Base-by-base conservation (phyloP, 30 jellyfish, hydroid and myxozoan species). In the Hydractinia echinata region DNA sequence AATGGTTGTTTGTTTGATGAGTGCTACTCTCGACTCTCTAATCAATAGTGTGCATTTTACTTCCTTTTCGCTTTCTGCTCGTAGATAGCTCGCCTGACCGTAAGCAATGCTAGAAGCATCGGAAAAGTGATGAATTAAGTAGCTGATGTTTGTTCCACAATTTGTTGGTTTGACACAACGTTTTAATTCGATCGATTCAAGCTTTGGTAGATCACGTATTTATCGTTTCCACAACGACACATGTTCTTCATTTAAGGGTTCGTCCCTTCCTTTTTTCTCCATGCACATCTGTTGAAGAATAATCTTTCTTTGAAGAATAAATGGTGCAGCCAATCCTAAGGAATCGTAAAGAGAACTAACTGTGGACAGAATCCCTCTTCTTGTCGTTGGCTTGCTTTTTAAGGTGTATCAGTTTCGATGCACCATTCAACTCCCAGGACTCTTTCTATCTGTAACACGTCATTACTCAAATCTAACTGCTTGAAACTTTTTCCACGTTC, bases 11-110 rank as follows among this genome's bases (percentile, higher is more conserved):
- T 56, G 48, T 16, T 73, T 73, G 60, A 83, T 44, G 14, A 83
- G 89, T 8, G 93, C 93, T 51, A 81, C 76, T 53, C 89, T 48
- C 9, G 89, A 81, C 73, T 81, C 70, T 10, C 84, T 84, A 16
- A 67, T 5, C n/a, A n/a, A n/a, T n/a, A n/a, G n/a, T n/a, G n/a
- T n/a, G 54, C 67, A 51, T 14, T 51, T 6, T 44, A 51, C 14
- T 11, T 72, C 82, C 7, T 10, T n/a, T 13, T 54, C 85, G 55
- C 55, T 76, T 49, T 14, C 83, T 53, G 53, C 54, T 9, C 83
- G 7, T 8, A 76, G 85, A 76, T 48, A 76, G 8, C 55, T 15
- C 20, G 55, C 85, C 55, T 81, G 51, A 50, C 85, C 82, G 21
- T 76, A 76, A 16, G 82, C 85, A 14, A 18, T 19, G 50, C 54